Percentiles rank a stretch among this genome's conserved stretches.
Conservation (phyloP, 2,888 invertebrate species). For the Cephalotes varians region DNA sequence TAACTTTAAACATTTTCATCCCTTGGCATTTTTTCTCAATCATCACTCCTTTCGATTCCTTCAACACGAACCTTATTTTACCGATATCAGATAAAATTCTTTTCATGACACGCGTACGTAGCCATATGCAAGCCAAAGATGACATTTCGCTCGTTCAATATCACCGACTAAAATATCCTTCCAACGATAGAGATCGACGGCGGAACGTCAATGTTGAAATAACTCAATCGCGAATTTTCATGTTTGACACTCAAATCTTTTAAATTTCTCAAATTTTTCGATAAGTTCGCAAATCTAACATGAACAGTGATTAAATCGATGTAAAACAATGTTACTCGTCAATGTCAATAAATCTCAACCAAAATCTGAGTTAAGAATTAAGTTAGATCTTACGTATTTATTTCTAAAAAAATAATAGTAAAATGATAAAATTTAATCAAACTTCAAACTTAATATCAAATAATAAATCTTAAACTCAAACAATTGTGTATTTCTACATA, state of each 20-base stretch:
- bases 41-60: slow-evolving; percentile 89
- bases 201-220: slow-evolving; percentile 88
- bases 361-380: slow-evolving; percentile 89
- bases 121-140: slow-evolving; percentile 88
- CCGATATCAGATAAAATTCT: slow-evolving; percentile 89
- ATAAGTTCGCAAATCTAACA: slow-evolving; percentile 89
- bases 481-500: not conserved
- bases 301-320: slow-evolving; percentile 85
- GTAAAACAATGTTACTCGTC: not conserved
- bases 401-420: not conserved
- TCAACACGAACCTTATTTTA: slow-evolving; percentile 93
- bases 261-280: slow-evolving; percentile 82
- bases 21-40: slow-evolving; percentile 86
- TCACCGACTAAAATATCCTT: slow-evolving; percentile 91
- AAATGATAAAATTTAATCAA: not conserved
- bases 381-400: not conserved
- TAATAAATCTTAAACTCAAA: not conserved
- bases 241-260: slow-evolving; percentile 80
- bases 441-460: not conserved
- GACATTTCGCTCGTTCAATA: slow-evolving; percentile 89
- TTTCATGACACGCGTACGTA: slow-evolving; percentile 87
- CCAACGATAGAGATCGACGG: slow-evolving; percentile 88
- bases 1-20: slow-evolving; percentile 87
- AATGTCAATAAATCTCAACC: slow-evolving; percentile 74
- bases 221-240: slow-evolving; percentile 91